Evolutionary conservation across 2,113 vertebrate species (phyloP).

Genomic region (Lamprologus sp.): DNA sequence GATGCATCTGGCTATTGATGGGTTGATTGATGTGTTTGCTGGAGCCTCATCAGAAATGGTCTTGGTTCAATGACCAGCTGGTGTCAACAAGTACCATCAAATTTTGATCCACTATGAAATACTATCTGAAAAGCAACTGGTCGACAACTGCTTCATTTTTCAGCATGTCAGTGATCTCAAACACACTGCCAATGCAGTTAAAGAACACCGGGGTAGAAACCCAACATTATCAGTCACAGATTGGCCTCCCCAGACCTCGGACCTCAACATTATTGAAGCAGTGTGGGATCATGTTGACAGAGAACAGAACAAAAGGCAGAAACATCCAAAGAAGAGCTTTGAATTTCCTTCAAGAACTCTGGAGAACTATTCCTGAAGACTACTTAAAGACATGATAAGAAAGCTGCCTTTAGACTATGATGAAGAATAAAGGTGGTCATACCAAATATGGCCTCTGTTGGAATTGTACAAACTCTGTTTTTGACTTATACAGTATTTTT

Average conservation of each 20-base stretch:
- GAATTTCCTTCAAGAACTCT: rapidly evolving
- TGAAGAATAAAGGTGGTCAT: not conserved
- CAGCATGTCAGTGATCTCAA: not conserved
- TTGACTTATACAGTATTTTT: not conserved
- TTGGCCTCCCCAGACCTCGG: not conserved
- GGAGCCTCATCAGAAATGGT: not conserved
- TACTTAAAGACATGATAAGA: not conserved
- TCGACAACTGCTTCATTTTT: not conserved
- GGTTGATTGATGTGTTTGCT: rapidly evolving
- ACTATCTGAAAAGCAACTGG: not conserved
- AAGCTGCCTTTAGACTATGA: not conserved
- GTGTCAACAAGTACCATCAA: not conserved
- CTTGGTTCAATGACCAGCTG: not conserved
- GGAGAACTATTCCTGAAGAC: not conserved
- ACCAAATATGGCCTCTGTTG: not conserved
- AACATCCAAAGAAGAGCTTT: not conserved
- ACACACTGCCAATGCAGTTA: not conserved
- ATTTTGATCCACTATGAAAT: not conserved
- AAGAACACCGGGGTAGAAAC: not conserved
- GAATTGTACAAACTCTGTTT: not conserved
- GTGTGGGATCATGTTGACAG: not conserved
- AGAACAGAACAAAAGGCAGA: not conserved
- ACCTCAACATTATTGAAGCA: not conserved
- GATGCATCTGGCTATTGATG: not conserved
- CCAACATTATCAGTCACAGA: not conserved